Base-by-base conservation (phyloP, 2,888 invertebrate species). In the Xestia sexstrigata region DNA sequence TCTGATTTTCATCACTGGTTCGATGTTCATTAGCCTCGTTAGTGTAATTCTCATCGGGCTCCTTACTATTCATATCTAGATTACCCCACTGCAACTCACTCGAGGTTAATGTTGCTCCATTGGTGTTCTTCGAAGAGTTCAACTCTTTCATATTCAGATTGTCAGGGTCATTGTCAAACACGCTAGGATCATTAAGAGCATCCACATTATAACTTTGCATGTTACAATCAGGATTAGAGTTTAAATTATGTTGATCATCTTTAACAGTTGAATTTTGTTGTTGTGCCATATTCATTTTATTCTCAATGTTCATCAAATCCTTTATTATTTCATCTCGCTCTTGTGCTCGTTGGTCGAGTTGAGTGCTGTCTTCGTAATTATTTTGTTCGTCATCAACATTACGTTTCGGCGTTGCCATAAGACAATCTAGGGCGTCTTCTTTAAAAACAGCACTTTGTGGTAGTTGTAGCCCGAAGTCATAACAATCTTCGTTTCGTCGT, bases 301-400 rank as follows among this genome's bases (percentile, higher is more conserved):
- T 93, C 87, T 96, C 96, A 87, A 96, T 95, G 79, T 95, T 96
- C 93, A 96, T 95, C 74, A 96, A 90, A 88, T 96, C 96, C 87
- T 96, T 95, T 78, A 96, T 96, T 60, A 96, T 95, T 89, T 95
- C 95, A 76, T 95, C 96, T 82, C 94, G 92, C 76, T 95, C 96
- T 82, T 94, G 92, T 70, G 91, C 92, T 79, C 91, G 87, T 81
- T 94, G 94, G 30, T 93, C 93, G 26, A 93, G 82, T 75, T 92
- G 91, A 74, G 89, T 90, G 71, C 89, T 89, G 49, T 92, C 92
- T 76, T 90, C 91, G 72, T 90, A 93, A 55, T 91, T 89, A 81
- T 88, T 91, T 58, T 89, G 90, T 60, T 93, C 93, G 45, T 93
- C 93, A 76, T 92, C 92, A 74, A 78, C 75, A 76, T 86, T 92